phyloP scores from a whole-genome alignment of 1,140 invertebrate species.

The Parapsyche elsis region DNA sequence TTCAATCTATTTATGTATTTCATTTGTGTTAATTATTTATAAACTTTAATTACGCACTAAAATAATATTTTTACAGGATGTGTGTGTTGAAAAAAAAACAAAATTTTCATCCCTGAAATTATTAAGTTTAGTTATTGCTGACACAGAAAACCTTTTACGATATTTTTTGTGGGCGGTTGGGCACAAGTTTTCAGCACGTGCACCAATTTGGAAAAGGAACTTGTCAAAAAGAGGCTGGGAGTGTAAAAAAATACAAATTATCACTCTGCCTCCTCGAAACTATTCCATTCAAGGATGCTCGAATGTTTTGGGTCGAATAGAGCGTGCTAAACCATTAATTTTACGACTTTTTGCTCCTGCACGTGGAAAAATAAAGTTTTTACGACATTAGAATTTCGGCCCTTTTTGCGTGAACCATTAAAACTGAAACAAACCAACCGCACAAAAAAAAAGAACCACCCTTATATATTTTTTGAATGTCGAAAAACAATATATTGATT shows the following conservation, averaged over 20 bases:
- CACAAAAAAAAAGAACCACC: constrained; percentile 10
- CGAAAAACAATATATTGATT: constrained; percentile 17
- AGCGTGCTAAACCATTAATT: constrained; percentile 48
- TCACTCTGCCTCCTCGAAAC: constrained; percentile 22
- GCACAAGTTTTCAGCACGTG: constrained; percentile 50
- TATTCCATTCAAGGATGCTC: background rate
- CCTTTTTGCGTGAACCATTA: constrained; percentile 2
- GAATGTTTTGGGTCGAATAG: constrained; percentile 31
- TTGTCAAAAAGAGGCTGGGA: constrained; percentile 4
- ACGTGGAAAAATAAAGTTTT: constrained; percentile 38
- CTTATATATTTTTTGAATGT: background rate
- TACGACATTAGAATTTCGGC: constrained; percentile 11
- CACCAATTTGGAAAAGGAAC: constrained; percentile 25
- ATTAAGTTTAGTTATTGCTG: background rate
- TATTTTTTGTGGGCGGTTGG: constrained; percentile 28
- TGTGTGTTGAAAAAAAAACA: background rate
- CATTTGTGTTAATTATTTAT: too few species aligned
- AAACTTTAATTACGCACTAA: background rate
- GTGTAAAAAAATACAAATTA: constrained; percentile 45
- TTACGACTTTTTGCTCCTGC: constrained; percentile 40
- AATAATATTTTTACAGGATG: background rate
- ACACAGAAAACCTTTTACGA: constrained; percentile 42
- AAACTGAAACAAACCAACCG: background rate
- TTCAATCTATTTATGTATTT: too few species aligned
- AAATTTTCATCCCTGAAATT: background rate